Evolutionary conservation across 1,140 invertebrate species (phyloP).

Genomic region (Drosophila setifemur): DNA sequence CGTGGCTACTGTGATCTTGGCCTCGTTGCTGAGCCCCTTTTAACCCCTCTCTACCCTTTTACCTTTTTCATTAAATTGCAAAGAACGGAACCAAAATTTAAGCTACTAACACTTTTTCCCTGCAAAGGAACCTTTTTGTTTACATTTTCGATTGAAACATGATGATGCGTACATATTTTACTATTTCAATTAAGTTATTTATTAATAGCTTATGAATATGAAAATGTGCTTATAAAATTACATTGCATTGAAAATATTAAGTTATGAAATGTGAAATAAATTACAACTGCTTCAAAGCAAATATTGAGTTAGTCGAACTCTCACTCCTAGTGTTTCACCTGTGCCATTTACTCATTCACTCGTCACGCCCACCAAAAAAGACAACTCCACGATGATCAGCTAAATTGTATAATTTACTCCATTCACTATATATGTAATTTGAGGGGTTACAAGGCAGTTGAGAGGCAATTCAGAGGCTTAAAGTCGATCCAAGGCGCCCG

Average conservation of each 20-base stretch:
- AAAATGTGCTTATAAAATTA: too few relatives aligned
- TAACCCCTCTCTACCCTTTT: not conserved
- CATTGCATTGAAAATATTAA: too few relatives aligned
- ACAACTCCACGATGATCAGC: constrained; percentile 28
- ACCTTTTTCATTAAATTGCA: not conserved
- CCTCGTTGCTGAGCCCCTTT: constrained; percentile 10
- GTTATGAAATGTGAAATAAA: not conserved
- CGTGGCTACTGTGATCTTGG: constrained; percentile 49
- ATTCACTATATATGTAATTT: not conserved
- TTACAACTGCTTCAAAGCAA: constrained; percentile 31
- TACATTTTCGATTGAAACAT: too few relatives aligned
- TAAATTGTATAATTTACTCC: constrained; percentile 41
- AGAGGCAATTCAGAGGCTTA: not conserved
- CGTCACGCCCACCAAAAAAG: constrained; percentile 24
- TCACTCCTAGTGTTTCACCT: constrained; percentile 22
- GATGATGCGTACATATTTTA: too few relatives aligned
- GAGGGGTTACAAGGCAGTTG: not conserved
- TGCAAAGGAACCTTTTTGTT: not conserved
- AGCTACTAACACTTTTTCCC: too few relatives aligned
- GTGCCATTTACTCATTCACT: constrained; percentile 34
- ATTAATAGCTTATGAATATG: too few relatives aligned
- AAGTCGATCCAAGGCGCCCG: not conserved
- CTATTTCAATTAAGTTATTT: too few relatives aligned
- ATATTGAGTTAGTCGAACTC: constrained; percentile 30
- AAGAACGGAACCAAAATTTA: too few relatives aligned